Base-by-base conservation (phyloP, 2,888 invertebrate species). In the Gastracanthus pulcherrimus region DNA sequence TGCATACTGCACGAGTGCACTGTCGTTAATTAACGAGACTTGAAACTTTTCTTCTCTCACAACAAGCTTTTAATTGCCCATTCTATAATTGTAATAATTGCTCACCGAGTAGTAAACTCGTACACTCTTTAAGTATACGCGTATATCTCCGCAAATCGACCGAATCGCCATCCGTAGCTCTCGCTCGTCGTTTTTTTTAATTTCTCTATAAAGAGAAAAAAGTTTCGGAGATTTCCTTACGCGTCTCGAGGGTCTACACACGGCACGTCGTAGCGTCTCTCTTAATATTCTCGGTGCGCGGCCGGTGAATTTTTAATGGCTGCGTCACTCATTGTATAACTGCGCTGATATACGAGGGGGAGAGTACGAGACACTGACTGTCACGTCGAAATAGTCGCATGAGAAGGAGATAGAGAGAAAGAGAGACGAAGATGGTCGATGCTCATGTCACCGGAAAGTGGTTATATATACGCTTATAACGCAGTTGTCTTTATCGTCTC, bases 321-420 rank as follows among this genome's bases (percentile, higher is more conserved):
- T 76, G 84, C 87, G 87, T 87, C 88, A 87, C 85, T 88, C 88
- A 87, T 88, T 87, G 87, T 87, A n/a, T n/a, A 88, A 88, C 86
- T 88, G 86, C 85, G 86, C 85, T 87, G 87, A 88, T 87, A 88
- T 87, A 86, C 85, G 84, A 83, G 82, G 84, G 84, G 81, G 69
- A 79, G 79, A 72, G 48, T 48, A 26, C 71, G 51, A 66, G 70
- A 72, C 72, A 60, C 62, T 75, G 83, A 78, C 87, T 88, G 88
- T 88, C 88, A 87, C 86, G 88, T 87, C 88, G 89, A 88, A 88
- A 88, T 88, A 83, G 85, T 34, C 34, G 34, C 34, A 41, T 41
- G 84, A 83, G 19, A 34, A 31, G 38, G 29, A 51, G 70, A 82
- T 51, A 83, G 84, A 81, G 77, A 76, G 84, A 75, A 31, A 41